Evolutionary conservation across 2,797 vertebrate genomes (phyloP), one percentile per base, ranked within the genome.

Genomic region (Hyperoplus immaculatus): DNA sequence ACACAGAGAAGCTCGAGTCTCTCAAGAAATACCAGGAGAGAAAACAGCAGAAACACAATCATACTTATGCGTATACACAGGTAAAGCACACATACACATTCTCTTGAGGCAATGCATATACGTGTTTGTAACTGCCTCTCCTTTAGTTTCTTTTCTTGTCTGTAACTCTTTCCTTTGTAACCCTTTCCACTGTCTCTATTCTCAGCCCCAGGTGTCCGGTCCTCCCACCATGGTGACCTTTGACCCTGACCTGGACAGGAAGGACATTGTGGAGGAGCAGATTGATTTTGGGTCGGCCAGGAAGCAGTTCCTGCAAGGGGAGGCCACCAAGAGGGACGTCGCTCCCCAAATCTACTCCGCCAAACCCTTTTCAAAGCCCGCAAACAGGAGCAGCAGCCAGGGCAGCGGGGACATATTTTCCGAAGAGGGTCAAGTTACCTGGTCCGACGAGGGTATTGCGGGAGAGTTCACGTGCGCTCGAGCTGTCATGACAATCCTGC

Each of bases 1-100:
- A 97, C 0, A 92, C 96, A 74, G 98, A 98, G 2, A 93, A 98
- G 75, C 94, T 99, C 6, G 96, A 99, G 82, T 99, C 98, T 0
- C 96, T 97, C 77, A 96, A 90, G 78, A 98, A 94, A 90, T 99
- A 99, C 89, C 97, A 97, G 88, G 97, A 99, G 81, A 96, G 98
- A 61, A 99, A 98, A 84, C 97, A 99, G 72, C 90, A 90, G 78
- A 90, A 2, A 68, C 90, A 93, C 65, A 86, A 0, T 75, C 49
- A 72, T 12, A 6, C 81, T 18, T 87, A 88, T 46, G 10, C 78
- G 13, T 86, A 88, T 62, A 53, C 85, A 77, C 91, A 93, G 89
- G 92, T 93, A 89, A 80, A 51, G 79, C 39, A 70, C 56, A 71
- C 21, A 63, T 45, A 59, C 41, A 66, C 46, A 65, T 51, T 21